phyloP scores from a whole-genome alignment of 1,140 invertebrate genomes.

The Chlorops oryzae region DNA sequence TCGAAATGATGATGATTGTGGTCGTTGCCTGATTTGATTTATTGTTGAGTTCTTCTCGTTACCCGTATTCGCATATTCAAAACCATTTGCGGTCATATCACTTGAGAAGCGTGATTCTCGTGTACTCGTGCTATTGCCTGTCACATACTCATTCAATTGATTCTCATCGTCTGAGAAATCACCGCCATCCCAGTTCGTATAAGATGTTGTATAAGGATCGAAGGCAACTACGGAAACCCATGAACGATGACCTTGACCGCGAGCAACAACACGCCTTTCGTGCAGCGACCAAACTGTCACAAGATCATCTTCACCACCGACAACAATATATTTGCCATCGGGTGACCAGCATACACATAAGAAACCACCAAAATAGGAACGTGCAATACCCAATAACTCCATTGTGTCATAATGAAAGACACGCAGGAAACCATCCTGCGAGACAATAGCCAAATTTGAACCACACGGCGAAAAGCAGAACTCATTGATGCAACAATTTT shows the following conservation, averaged over 20 bases:
- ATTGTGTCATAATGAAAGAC: conserved; percentile 97
- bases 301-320: conserved; percentile 97
- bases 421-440: conserved; percentile 92
- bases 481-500: conserved; percentile 80
- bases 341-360: conserved; percentile 97
- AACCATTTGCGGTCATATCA: conserved; percentile 25
- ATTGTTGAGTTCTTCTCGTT: conserved; percentile 46
- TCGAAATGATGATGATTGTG: conserved; percentile 53
- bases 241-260: conserved; percentile 89
- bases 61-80: conserved; percentile 39
- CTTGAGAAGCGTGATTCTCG: conserved; percentile 36
- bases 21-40: conserved; percentile 40
- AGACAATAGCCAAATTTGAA: conserved; percentile 84
- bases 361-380: conserved; percentile 96
- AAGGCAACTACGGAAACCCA: conserved; percentile 98
- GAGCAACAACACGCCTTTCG: conserved; percentile 87
- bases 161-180: conserved; percentile 60
- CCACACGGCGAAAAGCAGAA: conserved; percentile 96
- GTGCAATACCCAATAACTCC: conserved; percentile 84
- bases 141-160: conserved; percentile 49
- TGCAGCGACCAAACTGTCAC: conserved; percentile 95
- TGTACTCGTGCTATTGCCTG: too few relatives aligned
- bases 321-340: conserved; percentile 90
- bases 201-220: conserved; percentile 80
- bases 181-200: conserved; percentile 51